A percentile compares a stretch with the other conserved stretches of the same genome.
phyloP scores from a whole-genome alignment of 1,140 invertebrate genomes.

The Pissodes strobi region DNA sequence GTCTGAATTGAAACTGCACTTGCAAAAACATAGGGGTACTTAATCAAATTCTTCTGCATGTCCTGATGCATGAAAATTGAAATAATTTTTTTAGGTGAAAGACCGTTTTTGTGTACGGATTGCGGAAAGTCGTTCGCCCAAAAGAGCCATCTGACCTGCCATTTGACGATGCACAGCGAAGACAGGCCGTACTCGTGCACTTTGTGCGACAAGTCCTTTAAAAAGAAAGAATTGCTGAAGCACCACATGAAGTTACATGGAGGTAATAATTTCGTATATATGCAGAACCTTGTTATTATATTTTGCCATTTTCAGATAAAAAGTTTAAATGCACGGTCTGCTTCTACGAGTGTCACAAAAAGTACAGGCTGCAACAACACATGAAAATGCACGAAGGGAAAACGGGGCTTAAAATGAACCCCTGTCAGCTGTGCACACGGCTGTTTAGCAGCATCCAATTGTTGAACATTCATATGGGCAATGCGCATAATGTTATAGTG shows the following conservation, averaged over 20 bases:
- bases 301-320: slow-evolving; percentile 39
- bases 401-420: slow-evolving; percentile 14
- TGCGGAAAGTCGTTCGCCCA: slow-evolving; percentile 48
- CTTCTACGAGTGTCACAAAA: slow-evolving; percentile 37
- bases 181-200: slow-evolving; percentile 49
- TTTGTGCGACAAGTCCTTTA: slow-evolving; percentile 48
- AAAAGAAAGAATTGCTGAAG: slow-evolving; percentile 45
- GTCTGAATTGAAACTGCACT: slow-evolving; percentile 46
- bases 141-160: slow-evolving; percentile 49
- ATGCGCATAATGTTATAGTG: slow-evolving; percentile 34
- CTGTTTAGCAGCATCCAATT: slow-evolving; percentile 23
- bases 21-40: slow-evolving; percentile 48
- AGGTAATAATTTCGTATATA: slow-evolving; percentile 27
- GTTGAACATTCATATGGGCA: slow-evolving; percentile 32
- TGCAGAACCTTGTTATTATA: neutral
- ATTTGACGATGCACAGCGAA: slow-evolving; percentile 51
- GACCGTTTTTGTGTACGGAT: slow-evolving; percentile 46
- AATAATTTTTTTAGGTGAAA: slow-evolving; percentile 40
- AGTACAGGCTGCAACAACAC: slow-evolving; percentile 41
- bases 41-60: neutral
- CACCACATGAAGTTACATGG: slow-evolving; percentile 48
- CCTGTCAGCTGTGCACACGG: slow-evolving; percentile 30
- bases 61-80: neutral
- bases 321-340: slow-evolving; percentile 39
- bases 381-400: slow-evolving; percentile 39